Evolutionary conservation across 2,797 vertebrate genomes (phyloP).

Genomic region (Tauraco hartlaubi): DNA sequence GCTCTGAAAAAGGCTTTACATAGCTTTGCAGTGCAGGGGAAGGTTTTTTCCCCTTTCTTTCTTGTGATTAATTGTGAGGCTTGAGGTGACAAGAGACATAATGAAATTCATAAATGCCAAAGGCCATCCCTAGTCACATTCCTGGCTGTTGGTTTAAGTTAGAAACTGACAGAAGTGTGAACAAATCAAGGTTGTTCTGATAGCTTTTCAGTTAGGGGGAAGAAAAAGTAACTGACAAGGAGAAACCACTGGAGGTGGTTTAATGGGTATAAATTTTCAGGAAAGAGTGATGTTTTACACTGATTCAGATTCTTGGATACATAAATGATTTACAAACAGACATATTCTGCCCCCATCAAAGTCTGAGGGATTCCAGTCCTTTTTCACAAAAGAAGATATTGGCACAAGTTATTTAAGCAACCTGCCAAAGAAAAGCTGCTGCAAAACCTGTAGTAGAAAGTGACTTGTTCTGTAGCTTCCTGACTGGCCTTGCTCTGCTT

Average conservation of each 20-base stretch:
- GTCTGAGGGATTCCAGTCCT: constrained; percentile 15
- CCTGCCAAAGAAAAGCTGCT: not conserved
- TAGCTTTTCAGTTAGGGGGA: not conserved
- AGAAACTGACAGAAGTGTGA: constrained; percentile 70
- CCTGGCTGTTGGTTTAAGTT: constrained; percentile 72
- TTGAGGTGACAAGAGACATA: constrained; percentile 69
- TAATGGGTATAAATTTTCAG: constrained; percentile 51
- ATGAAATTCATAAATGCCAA: constrained; percentile 75
- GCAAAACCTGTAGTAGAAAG: not conserved
- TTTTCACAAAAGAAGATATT: not conserved
- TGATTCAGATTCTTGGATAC: not conserved
- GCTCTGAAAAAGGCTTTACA: constrained; percentile 54
- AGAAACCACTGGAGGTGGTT: constrained; percentile 59
- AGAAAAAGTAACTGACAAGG: constrained; percentile 69
- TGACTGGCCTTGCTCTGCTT: not conserved
- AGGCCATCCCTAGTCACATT: constrained; percentile 71
- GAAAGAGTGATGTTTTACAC: constrained; percentile 17
- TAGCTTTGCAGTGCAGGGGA: constrained; percentile 30
- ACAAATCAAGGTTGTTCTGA: constrained; percentile 68
- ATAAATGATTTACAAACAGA: constrained; percentile 18
- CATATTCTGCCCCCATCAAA: not conserved
- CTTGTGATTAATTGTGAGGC: constrained; percentile 72
- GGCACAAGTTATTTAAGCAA: constrained; percentile 15
- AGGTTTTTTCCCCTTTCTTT: constrained; percentile 11
- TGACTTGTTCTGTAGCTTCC: not conserved